Percentiles rank a stretch among this genome's conserved stretches.
Evolutionary conservation across 2,888 invertebrate species (phyloP).

Genomic region (Tipula confusa): DNA sequence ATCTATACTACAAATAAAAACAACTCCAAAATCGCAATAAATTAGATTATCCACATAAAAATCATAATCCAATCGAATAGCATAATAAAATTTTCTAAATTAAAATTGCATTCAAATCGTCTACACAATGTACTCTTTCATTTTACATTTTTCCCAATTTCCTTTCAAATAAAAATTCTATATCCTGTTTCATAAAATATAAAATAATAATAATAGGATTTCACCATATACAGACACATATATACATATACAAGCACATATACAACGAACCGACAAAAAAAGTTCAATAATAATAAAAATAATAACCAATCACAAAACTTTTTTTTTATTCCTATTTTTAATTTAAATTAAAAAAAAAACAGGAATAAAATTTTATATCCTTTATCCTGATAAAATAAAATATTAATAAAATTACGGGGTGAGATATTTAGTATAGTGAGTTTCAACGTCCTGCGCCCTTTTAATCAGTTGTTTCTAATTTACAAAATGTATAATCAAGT

Average conservation of each 20-base stretch:
- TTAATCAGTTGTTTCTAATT: too few relatives aligned
- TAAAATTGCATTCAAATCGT: neutral
- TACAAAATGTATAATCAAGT: too few relatives aligned
- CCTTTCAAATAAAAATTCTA: constrained; percentile 3
- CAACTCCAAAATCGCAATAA: neutral
- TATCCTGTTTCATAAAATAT: neutral
- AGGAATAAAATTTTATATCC: constrained; percentile 25
- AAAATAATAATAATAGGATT: constrained; percentile 12
- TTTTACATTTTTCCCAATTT: constrained; percentile 3
- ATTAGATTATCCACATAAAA: neutral
- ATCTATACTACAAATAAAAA: too few relatives aligned
- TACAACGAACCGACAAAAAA: neutral
- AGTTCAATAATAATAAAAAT: constrained; percentile 14
- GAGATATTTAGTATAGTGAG: too few relatives aligned
- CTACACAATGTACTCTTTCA: neutral
- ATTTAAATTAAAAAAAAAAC: neutral
- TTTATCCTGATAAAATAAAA: constrained; percentile 4
- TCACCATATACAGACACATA: neutral
- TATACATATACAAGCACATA: too few relatives aligned
- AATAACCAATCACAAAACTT: neutral
- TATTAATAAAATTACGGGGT: neutral
- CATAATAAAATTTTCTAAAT: neutral
- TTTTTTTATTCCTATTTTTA: neutral
- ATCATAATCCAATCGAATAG: neutral
- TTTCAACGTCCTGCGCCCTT: too few relatives aligned